Base-by-base conservation (phyloP, 2,888 invertebrate genomes). In the Hyposoter didymator region DNA sequence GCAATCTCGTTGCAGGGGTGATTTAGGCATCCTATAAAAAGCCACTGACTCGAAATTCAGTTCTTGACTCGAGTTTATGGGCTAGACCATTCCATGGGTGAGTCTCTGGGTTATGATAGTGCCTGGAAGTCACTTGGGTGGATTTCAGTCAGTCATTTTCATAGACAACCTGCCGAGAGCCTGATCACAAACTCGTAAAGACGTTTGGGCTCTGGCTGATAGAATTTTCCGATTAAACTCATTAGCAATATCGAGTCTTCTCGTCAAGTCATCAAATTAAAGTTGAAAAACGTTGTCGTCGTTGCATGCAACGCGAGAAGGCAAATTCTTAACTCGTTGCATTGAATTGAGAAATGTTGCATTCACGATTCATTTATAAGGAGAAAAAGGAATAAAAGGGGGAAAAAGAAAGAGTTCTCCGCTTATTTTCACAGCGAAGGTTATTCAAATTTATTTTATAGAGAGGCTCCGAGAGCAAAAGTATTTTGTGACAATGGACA, bases 401-500 rank as follows among this genome's bases (percentile, higher is more conserved):
- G 22, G 3, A 74, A 14, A 47, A 19, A 6, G 19, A 39, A 67
- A 39, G 35, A 35, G 35, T 35, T 4, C 35, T 35, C 35, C 52
- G 32, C 66, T 70, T 28, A 49, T 62, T 67, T 43, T 12, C 47
- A 28, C 52, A 14, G 28, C 43, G 64, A 73, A n/a, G 59, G 19
- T 69, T 67, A 39, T 22, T 74, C 43, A 45, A 74, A 85, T 81
- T 74, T 64, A 66, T 70, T 82, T 78, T n/a, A 49, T 28, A 28
- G 47, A 49, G 59, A 75, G 62, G 12, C 45, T 62, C 67, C 59
- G 45, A 73, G 66, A 28, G 69, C 32, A 47, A 70, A 78, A 69
- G 78, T 72, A 69, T 70, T 70, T 78, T 45, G 62, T 62, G 75
- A 82, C 78, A 82, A 85, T 85, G 75, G 70, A 1, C 47, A 19